Percentiles rank a stretch among this genome's conserved stretches.
Evolutionary conservation across 2,113 vertebrate genomes (phyloP).

Genomic region (Reinhardtius hippoglossoides): DNA sequence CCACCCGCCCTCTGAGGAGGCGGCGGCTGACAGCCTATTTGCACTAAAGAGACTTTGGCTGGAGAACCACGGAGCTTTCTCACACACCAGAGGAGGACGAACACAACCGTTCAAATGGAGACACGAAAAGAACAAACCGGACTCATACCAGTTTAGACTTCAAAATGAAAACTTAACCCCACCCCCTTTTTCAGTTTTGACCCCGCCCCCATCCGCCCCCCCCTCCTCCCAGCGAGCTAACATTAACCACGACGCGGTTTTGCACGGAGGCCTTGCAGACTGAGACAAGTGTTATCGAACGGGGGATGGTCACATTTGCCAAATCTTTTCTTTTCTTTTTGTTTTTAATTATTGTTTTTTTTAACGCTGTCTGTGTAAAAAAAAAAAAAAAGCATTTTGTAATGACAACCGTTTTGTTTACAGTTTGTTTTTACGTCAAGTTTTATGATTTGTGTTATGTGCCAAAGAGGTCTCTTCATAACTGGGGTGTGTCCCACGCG

Average conservation of each 20-base stretch:
- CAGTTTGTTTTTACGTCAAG: constrained; percentile 46
- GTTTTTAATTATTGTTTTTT: constrained; percentile 19
- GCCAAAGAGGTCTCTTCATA: constrained; percentile 81
- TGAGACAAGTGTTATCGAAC: constrained; percentile 61
- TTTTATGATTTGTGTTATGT: constrained; percentile 74
- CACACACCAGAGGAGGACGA: constrained; percentile 24
- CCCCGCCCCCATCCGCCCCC: background rate
- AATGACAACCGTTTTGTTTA: constrained; percentile 60
- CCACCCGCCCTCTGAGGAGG: constrained; percentile 23
- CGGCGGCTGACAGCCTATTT: constrained; percentile 75
- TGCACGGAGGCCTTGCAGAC: constrained; percentile 81
- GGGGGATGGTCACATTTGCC: constrained; percentile 67
- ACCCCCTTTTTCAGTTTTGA: background rate
- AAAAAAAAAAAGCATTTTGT: constrained; percentile 44
- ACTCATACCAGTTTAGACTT: constrained; percentile 31
- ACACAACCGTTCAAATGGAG: constrained; percentile 36
- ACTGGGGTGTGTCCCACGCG: constrained; percentile 55
- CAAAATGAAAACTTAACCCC: constrained; percentile 14
- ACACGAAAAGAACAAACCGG: constrained; percentile 20
- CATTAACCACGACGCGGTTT: constrained; percentile 62
- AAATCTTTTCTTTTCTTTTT: constrained; percentile 59
- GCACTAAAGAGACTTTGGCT: constrained; percentile 81
- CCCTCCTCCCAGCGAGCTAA: constrained; percentile 14
- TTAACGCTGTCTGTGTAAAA: constrained; percentile 57
- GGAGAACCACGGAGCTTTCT: constrained; percentile 57